Conservation (phyloP, 2,888 invertebrate species). For the Lithophane leautieri region DNA sequence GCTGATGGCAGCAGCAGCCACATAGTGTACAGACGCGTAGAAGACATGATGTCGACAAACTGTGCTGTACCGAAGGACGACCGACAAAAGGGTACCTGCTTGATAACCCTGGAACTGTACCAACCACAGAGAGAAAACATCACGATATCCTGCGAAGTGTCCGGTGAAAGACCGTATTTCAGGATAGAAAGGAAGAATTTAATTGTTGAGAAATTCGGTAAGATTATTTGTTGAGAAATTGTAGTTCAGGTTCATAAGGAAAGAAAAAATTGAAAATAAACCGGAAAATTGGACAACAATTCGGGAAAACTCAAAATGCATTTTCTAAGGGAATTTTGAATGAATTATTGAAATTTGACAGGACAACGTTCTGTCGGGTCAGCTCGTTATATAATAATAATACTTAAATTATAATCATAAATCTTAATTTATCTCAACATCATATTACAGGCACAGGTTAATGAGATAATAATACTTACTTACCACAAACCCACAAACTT, state of each 20-base stretch:
- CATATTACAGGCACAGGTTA: too few relatives aligned
- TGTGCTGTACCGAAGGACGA: slow-evolving; percentile 70
- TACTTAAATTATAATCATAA: too few relatives aligned
- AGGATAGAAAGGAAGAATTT: slow-evolving; percentile 71
- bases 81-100: slow-evolving; percentile 73
- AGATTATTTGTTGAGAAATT: slow-evolving; percentile 53
- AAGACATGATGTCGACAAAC: slow-evolving; percentile 71
- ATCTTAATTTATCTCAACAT: too few relatives aligned
- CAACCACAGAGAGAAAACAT: slow-evolving; percentile 71
- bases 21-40: slow-evolving; percentile 66
- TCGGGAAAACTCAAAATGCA: too few relatives aligned
- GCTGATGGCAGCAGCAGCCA: slow-evolving; percentile 66
- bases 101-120: slow-evolving; percentile 72
- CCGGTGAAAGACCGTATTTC: slow-evolving; percentile 83
- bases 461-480: background rate
- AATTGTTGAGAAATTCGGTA: slow-evolving; percentile 77
- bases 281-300: too few relatives aligned
- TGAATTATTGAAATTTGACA: too few relatives aligned
- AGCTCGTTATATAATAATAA: too few relatives aligned
- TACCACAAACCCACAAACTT: background rate
- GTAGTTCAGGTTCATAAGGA: too few relatives aligned
- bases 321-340: too few relatives aligned
- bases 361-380: too few relatives aligned
- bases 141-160: slow-evolving; percentile 80
- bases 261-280: too few relatives aligned